A percentile compares a stretch with the other conserved stretches of the same genome.
These are phyloP conservation scores for Amphiprion percula DNA, from an alignment of 2,113 vertebrate genomes.

Conservation along the genomic window DNA sequence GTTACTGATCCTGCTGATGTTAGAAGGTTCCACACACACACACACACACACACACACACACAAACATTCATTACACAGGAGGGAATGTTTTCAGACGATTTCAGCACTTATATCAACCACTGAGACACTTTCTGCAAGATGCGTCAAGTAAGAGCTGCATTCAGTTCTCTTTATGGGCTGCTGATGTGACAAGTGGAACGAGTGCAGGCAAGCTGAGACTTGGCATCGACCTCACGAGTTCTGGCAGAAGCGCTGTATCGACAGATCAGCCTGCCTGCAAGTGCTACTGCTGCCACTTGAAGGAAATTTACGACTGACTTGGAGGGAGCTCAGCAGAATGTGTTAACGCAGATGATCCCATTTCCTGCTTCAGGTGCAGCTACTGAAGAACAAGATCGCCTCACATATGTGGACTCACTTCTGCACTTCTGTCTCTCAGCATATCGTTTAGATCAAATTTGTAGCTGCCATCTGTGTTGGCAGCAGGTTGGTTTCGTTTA, in stretches of 20 bases:
- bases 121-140: conserved; percentile 38
- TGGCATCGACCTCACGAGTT: conserved; percentile 40
- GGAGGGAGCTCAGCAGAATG: conserved; percentile 51
- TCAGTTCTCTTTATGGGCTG: conserved; percentile 32
- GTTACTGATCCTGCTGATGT: background rate
- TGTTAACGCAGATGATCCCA: conserved; percentile 54
- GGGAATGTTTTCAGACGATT: conserved; percentile 16
- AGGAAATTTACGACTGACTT: conserved; percentile 61
- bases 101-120: conserved; percentile 15
- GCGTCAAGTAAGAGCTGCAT: conserved; percentile 45
- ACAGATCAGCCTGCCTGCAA: conserved; percentile 38
- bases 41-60: conserved; percentile 16
- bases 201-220: conserved; percentile 59
- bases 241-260: conserved; percentile 29
- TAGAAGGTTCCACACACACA: background rate
- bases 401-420: background rate
- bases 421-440: too few species aligned
- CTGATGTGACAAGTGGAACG: conserved; percentile 47
- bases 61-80: background rate
- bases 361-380: conserved; percentile 53
- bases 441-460: background rate
- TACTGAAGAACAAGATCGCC: background rate
- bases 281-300: conserved; percentile 43
- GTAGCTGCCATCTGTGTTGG: background rate
- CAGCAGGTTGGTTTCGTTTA: too few species aligned